phyloP scores from a whole-genome alignment of 2,888 invertebrate species.

The Cepaea hortensis region DNA sequence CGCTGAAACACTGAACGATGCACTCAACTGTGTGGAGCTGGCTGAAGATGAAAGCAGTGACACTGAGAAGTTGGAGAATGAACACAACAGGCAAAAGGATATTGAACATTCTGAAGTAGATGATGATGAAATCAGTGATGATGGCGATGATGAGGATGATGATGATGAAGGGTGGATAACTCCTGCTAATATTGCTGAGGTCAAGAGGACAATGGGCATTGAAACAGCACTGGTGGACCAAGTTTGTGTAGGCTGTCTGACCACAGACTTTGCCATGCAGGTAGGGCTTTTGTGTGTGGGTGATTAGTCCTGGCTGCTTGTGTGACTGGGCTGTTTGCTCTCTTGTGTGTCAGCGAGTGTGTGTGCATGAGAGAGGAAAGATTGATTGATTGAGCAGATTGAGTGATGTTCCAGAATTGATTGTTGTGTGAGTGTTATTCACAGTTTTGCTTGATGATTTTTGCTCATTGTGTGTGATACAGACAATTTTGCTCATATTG shows the following conservation, averaged over 20 bases:
- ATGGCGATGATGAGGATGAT: slow-evolving; percentile 79
- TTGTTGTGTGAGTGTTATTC: no score
- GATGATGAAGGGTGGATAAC: slow-evolving; percentile 87
- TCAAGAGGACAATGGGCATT: slow-evolving; percentile 84
- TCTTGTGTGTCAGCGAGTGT: no score
- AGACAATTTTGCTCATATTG: no score
- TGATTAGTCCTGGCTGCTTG: no score
- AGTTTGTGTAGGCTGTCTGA: slow-evolving; percentile 90
- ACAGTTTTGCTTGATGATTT: no score
- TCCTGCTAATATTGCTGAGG: slow-evolving; percentile 86
- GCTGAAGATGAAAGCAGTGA: background rate
- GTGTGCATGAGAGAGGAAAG: no score
- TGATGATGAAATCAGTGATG: slow-evolving; percentile 59
- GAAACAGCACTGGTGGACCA: slow-evolving; percentile 53
- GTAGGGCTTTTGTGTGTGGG: background rate
- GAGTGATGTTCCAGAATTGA: no score
- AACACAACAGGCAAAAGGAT: background rate
- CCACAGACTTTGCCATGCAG: slow-evolving; percentile 98
- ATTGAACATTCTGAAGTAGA: slow-evolving; percentile 1
- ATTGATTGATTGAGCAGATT: no score
- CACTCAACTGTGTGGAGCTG: slow-evolving; percentile 71
- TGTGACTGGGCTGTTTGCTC: no score
- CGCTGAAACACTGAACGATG: slow-evolving; percentile 58
- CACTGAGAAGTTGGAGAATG: background rate
- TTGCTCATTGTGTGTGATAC: no score